Base-by-base conservation (phyloP, 2,113 vertebrate species). In the Hippocampus zosterae region DNA sequence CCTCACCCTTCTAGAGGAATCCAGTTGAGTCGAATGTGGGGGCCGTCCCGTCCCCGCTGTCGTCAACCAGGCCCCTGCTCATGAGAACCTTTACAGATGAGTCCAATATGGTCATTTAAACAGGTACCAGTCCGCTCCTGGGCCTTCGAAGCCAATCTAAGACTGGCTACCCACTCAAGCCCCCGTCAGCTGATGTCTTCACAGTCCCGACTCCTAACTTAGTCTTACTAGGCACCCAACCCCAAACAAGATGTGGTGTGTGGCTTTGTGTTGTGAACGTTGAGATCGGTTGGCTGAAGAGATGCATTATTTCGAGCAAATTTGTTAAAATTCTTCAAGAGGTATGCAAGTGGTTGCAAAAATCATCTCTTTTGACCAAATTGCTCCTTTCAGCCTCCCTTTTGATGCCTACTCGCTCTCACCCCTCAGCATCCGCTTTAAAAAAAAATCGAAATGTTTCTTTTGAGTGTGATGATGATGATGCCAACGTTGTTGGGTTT, bases 71-170 rank as follows among this genome's bases (percentile, higher is more conserved):
- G 92, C 95, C 95, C 84, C 96, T 99, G 89, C 95, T 99, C 94
- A 96, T 97, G 94, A 94, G 95, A 96, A 96, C 95, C 23, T 98
- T 99, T 95, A 98, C 96, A 95, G 95, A 97, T 79, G 96, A 96
- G 81, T 96, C 95, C 96, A 95, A 92, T 93, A 88, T 91, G 94
- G 85, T 96, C 88, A 89, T 93, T 84, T 99, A 82, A 98, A 94
- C 96, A 99, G 96, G 97, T 98, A 99, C 93, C 91, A 82, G 85
- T 70, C 80, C 64, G 79, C 57, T 69, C 70, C 74, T 68, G 62
- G 81, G 72, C 27, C 65, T 23, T 72, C 55, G 82, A 80, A 84
- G 67, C 77, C 82, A 89, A 88, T 84, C 80, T 81, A 65, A 84
- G 70, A 65, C 76, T 67, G 68, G 11, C 59, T 42, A 37, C 69